Percentiles rank a stretch among this genome's conserved stretches.
phyloP scores from a whole-genome alignment of 2,888 invertebrate genomes.

The Campoletis raptor region DNA sequence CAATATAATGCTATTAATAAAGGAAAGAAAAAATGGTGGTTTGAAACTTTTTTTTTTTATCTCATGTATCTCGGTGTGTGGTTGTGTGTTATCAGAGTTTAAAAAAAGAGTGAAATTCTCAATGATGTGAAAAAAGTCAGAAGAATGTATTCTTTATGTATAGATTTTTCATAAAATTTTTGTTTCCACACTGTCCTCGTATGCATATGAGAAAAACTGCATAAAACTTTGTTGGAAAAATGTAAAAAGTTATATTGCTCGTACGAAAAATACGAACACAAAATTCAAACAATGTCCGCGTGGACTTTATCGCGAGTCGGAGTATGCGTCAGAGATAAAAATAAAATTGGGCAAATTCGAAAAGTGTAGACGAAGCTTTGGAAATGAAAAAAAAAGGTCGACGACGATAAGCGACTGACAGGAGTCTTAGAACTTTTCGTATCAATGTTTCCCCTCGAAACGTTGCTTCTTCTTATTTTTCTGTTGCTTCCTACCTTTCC shows the following conservation, averaged over 20 bases:
- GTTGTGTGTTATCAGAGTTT: conserved; percentile 12
- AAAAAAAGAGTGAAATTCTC: conserved; percentile 7
- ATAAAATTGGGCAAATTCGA: conserved; percentile 37
- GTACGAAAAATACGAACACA: not conserved
- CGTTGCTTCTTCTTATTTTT: conserved; percentile 4
- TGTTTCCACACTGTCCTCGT: not conserved
- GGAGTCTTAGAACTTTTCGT: conserved; percentile 53
- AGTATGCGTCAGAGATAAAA: conserved; percentile 2
- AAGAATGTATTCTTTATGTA: not conserved
- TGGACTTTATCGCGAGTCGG: conserved; percentile 7
- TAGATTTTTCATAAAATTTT: not conserved
- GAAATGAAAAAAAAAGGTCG: conserved; percentile 17
- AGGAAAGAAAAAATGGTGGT: conserved; percentile 6
- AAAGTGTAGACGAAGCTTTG: conserved; percentile 18
- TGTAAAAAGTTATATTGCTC: conserved; percentile 44
- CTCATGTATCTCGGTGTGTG: not conserved
- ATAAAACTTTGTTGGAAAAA: conserved; percentile 53
- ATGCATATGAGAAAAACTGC: conserved; percentile 14
- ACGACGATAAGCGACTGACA: conserved; percentile 29
- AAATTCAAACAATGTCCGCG: conserved; percentile 16
- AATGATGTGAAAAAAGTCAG: not conserved
- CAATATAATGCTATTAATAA: conserved; percentile 34
- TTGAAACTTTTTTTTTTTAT: not conserved
- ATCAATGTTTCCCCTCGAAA: conserved; percentile 48
- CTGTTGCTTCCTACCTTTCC: conserved; percentile 3